Evolutionary conservation across 2,888 invertebrate genomes (phyloP), one percentile per base, ranked within the genome.

Genomic region (Piscicola geometra): DNA sequence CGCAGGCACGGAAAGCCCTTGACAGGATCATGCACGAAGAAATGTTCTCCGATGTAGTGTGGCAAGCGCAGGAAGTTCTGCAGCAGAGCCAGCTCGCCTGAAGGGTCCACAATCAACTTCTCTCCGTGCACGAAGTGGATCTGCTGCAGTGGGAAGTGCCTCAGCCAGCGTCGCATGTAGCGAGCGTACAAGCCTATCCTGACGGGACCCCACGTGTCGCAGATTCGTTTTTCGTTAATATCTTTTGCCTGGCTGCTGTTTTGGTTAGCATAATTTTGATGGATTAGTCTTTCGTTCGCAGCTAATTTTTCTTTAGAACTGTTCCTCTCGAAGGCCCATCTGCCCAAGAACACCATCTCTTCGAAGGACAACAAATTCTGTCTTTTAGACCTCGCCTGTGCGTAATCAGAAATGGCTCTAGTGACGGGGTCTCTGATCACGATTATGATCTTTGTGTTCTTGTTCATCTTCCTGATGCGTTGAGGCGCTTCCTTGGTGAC

Each of bases 11-110:
- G 97, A 87, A 99, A 94, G 77, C 97, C 94, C 86, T 96, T 94
- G 25, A 94, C 94, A 86, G 92, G 91, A 87, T 99, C 97, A 88
- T 94, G 98, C 87, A 95, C 94, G 86, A 98, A 93, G 86, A 94
- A 93, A 85, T 92, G 92, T 41, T 81, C 79, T n/a, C 81, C 81
- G 18, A 85, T 80, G 71, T 78, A 74, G 76, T 82, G 82, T 32
- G 81, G 78, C 36, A 85, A 75, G 0, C 83, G 82, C n/a, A 85
- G 78, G 77, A 85, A 85, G 12, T 79, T 77, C 78, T 85, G 84
- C 12, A 85, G 81, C 71, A 80, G 80, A 21, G 78, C 75, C 41
- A 85, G 81, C 76, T 84, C 85, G 3, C 79, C 79, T 3, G 83
- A 79, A n/a, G 85, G 85, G 75, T 84, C 78, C 0, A 77, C 75